Evolutionary conservation across 2,888 invertebrate species (phyloP).

Genomic region (Clunio marinus): DNA sequence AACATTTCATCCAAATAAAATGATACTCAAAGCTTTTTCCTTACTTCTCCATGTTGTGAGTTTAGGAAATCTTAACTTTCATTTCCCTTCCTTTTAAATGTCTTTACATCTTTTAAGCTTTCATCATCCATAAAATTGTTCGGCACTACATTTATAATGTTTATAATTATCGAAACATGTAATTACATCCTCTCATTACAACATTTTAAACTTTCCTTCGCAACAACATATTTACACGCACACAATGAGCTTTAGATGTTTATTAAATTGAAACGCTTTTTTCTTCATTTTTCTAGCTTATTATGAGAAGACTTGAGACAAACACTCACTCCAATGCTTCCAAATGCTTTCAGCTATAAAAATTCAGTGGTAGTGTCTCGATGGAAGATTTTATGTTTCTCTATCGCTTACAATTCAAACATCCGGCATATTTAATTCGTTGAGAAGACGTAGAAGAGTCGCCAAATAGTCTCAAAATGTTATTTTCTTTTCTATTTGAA

Average conservation of each 20-base stretch:
- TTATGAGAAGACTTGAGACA: neutral
- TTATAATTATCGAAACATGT: neutral
- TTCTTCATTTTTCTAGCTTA: neutral
- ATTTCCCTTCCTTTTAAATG: neutral
- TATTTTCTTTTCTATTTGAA: neutral
- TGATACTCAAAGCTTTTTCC: no score
- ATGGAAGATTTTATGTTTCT: neutral
- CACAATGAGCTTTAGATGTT: neutral
- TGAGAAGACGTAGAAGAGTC: neutral
- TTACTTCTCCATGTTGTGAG: neutral
- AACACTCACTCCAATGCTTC: neutral
- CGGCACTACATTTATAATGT: neutral
- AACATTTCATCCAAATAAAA: no score
- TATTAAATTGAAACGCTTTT: no score
- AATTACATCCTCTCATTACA: neutral
- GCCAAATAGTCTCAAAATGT: conserved; percentile 27
- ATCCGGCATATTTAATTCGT: conserved; percentile 27
- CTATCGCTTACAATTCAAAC: conserved; percentile 16
- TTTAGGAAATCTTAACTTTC: conserved; percentile 5
- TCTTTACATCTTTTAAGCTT: neutral
- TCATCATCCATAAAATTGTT: neutral
- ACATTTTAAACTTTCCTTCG: no score
- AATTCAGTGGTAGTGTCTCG: neutral
- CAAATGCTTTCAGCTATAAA: neutral
- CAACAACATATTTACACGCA: no score